Evolutionary conservation across 2,113 vertebrate species (phyloP).

Genomic region (Clarias magur): DNA sequence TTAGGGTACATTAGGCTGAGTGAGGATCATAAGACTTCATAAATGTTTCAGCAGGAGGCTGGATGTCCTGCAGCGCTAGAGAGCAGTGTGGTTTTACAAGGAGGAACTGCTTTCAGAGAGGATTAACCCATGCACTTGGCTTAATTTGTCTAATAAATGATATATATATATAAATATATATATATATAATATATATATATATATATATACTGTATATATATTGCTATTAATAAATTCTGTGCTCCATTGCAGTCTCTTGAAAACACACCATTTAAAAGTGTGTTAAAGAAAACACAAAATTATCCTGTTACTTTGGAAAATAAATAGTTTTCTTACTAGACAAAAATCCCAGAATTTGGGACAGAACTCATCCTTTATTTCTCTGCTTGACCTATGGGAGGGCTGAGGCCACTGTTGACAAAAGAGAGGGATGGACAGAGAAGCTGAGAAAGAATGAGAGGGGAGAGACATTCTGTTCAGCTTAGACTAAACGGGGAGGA

Average conservation of each 20-base stretch:
- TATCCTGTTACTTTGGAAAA: neutral
- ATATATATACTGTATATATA: too few relatives aligned
- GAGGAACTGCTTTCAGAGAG: constrained; percentile 49
- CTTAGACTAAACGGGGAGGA: neutral
- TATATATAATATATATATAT: too few relatives aligned
- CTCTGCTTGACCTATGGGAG: constrained; percentile 19
- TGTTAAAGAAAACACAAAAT: neutral
- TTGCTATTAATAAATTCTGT: neutral
- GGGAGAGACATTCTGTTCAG: neutral
- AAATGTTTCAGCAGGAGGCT: constrained; percentile 74
- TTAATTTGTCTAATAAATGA: neutral
- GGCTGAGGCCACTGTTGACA: constrained; percentile 13
- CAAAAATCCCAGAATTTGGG: neutral
- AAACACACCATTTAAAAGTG: neutral
- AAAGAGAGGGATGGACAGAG: constrained; percentile 23
- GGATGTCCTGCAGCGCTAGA: constrained; percentile 53
- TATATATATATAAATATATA: neutral
- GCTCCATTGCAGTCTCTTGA: neutral
- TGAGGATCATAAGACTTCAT: constrained; percentile 71
- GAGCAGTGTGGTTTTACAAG: constrained; percentile 31
- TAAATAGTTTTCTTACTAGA: neutral
- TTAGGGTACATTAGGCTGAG: constrained; percentile 74
- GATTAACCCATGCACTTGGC: constrained; percentile 30
- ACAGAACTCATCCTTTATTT: neutral
- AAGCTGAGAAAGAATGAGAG: neutral